A percentile compares a stretch with the other conserved stretches of the same genome.
These are phyloP conservation scores for Hermaeophaga mercurialis DNA, from an alignment of 2,888 invertebrate genomes.

Conservation along the genomic window DNA sequence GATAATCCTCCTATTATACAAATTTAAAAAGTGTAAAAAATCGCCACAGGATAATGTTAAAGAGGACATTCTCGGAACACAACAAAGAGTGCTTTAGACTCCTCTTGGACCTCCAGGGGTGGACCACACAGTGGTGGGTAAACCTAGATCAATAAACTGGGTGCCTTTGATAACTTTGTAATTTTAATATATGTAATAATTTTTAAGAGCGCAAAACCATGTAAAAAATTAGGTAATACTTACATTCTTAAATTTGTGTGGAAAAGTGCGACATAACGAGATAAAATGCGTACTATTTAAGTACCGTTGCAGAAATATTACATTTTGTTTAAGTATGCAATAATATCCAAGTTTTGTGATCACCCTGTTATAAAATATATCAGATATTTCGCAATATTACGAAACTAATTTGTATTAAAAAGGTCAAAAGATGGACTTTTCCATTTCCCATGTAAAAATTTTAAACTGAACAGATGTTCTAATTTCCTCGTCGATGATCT, in stretches of 20 bases:
- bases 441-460: conserved; percentile 18
- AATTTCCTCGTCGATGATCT: conserved; percentile 29
- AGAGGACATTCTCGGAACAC: conserved; percentile 36
- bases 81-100: conserved; percentile 32
- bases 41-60: conserved; percentile 30
- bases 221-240: not conserved
- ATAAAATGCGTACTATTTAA: too few relatives aligned
- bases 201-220: too few relatives aligned
- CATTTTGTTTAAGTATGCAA: too few relatives aligned
- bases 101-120: conserved; percentile 30
- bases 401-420: not conserved
- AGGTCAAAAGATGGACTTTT: conserved; percentile 13
- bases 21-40: conserved; percentile 24
- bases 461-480: conserved; percentile 25
- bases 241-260: too few relatives aligned
- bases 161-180: too few relatives aligned
- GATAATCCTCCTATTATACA: conserved; percentile 29
- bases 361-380: too few relatives aligned
- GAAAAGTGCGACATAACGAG: too few relatives aligned
- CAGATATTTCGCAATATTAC: conserved; percentile 7
- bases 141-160: too few relatives aligned
- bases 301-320: too few relatives aligned
- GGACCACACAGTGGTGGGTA: conserved; percentile 7
- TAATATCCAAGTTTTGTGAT: too few relatives aligned
- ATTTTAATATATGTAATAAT: too few relatives aligned